Conservation (phyloP, 2,113 vertebrate species). For the Tragelaphus scriptus region DNA sequence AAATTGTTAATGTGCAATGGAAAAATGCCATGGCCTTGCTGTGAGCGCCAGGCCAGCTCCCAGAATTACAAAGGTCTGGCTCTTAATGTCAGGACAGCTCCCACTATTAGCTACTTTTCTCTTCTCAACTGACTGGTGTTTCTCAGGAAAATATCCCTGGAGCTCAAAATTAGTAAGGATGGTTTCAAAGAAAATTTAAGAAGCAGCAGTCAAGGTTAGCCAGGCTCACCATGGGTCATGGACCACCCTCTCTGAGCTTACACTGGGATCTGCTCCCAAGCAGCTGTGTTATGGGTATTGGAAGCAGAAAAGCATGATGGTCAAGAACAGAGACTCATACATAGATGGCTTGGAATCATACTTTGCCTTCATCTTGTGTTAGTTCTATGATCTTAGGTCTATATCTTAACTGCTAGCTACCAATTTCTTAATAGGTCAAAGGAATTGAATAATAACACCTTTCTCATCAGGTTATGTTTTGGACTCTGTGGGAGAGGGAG, state of each 20-base stretch:
- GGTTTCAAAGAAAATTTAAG: background rate
- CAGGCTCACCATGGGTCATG: background rate
- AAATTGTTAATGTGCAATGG: background rate
- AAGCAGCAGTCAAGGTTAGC: background rate
- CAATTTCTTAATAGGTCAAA: background rate
- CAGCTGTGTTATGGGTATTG: fast-evolving
- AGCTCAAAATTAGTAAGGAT: background rate
- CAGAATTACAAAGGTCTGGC: background rate
- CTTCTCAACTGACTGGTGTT: background rate
- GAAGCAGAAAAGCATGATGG: background rate
- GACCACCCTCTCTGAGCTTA: background rate
- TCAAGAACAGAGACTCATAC: background rate
- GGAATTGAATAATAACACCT: background rate
- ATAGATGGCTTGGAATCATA: background rate
- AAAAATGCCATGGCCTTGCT: background rate
- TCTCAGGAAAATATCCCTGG: background rate
- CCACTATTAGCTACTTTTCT: background rate
- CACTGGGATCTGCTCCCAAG: too few relatives aligned
- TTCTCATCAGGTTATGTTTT: background rate
- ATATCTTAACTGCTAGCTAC: background rate
- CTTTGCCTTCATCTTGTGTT: background rate
- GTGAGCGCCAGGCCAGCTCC: background rate
- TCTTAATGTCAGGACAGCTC: background rate
- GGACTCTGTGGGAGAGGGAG: too few relatives aligned
- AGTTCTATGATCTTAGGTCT: background rate